Conservation (phyloP, 2,113 vertebrate species). For the Macrotis lagotis region DNA sequence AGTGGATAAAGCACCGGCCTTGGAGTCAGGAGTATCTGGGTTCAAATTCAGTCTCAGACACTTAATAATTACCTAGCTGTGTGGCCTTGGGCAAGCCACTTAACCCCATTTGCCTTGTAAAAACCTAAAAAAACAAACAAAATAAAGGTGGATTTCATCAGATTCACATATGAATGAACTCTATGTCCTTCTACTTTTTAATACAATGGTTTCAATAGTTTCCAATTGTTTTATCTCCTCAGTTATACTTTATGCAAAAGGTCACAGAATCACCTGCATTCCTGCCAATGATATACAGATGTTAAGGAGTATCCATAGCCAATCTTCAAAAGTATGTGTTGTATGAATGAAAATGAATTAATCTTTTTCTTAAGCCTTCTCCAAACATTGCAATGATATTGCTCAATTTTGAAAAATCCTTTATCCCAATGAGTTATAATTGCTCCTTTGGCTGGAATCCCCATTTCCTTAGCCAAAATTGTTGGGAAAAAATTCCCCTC, state of each 20-base stretch:
- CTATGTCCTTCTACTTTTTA: neutral
- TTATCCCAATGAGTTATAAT: neutral
- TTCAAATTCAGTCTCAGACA: too few species aligned
- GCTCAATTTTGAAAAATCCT: neutral
- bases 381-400: neutral
- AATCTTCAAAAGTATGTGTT: neutral
- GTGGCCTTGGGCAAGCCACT: too few species aligned
- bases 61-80: too few species aligned
- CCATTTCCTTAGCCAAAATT: neutral
- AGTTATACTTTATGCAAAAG: neutral
- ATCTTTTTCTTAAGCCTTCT: neutral
- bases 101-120: too few species aligned
- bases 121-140: too few species aligned
- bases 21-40: too few species aligned
- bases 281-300: neutral
- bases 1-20: too few species aligned
- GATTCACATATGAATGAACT: neutral
- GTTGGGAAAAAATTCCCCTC: neutral
- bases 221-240: neutral
- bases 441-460: neutral
- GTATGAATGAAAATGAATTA: neutral
- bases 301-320: neutral
- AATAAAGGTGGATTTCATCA: neutral
- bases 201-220: neutral
- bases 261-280: neutral